phyloP scores from a whole-genome alignment of 1,140 invertebrate species.

The Ruditapes philippinarum region DNA sequence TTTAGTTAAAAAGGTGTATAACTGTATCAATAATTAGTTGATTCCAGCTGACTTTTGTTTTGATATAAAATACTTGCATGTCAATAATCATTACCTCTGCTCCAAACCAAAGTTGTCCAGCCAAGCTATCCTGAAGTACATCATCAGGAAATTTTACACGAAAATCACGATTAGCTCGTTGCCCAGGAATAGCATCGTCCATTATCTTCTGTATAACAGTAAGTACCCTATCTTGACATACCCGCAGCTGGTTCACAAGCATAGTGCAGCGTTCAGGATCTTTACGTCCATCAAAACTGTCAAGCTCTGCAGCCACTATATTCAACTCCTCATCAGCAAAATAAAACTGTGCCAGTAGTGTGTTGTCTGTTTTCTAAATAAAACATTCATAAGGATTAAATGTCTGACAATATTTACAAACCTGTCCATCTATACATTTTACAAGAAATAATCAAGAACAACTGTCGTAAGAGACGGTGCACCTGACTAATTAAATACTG shows the following conservation, averaged over 20 bases:
- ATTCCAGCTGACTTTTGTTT: too few species aligned
- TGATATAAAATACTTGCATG: too few species aligned
- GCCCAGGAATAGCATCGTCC: conserved; percentile 96
- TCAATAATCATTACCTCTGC: conserved; percentile 97
- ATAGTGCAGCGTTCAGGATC: conserved; percentile 98
- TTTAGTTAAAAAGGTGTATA: too few species aligned
- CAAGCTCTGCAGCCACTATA: conserved; percentile 96
- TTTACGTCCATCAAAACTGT: conserved; percentile 99
- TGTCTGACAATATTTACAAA: too few species aligned
- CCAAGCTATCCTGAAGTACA: conserved; percentile 98
- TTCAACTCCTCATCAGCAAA: conserved; percentile 99
- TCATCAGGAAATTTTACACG: conserved; percentile 99
- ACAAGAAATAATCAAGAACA: too few species aligned
- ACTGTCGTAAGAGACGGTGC: too few species aligned
- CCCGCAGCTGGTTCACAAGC: conserved; percentile 96
- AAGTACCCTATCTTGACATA: conserved; percentile 88
- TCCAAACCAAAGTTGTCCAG: conserved; percentile 99
- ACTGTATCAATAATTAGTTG: too few species aligned
- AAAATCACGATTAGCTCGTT: conserved; percentile 97
- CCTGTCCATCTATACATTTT: too few species aligned
- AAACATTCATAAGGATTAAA: too few species aligned
- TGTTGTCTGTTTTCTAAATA: conserved; percentile 96
- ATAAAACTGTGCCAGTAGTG: conserved; percentile 98
- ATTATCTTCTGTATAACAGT: conserved; percentile 98
- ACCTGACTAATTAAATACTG: too few species aligned